Evolutionary conservation across 2,888 invertebrate genomes (phyloP).

Genomic region (Calameuta idolon): DNA sequence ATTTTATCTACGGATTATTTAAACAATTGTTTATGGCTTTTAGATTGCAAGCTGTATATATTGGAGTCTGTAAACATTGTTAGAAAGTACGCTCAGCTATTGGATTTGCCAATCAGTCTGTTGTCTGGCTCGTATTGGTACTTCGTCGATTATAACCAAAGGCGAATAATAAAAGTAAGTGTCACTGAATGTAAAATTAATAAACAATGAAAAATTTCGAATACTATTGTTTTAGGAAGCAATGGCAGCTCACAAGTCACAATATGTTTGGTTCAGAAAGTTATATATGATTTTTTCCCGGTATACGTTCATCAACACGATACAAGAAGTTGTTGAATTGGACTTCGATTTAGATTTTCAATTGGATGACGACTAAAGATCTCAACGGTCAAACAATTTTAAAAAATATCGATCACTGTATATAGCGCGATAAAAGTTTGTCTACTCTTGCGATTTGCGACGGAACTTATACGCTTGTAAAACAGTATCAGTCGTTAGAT

Average conservation of each 20-base stretch:
- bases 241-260: constrained; percentile 90
- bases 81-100: constrained; percentile 85
- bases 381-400: background rate
- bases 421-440: constrained; percentile 10
- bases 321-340: constrained; percentile 79
- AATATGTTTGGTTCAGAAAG: constrained; percentile 94
- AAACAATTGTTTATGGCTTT: constrained; percentile 52
- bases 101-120: constrained; percentile 87
- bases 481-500: background rate
- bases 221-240: constrained; percentile 72
- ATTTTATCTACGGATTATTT: constrained; percentile 16
- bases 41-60: constrained; percentile 86
- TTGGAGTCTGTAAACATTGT: constrained; percentile 87
- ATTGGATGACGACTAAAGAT: constrained; percentile 69
- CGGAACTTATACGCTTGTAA: background rate
- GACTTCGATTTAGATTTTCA: constrained; percentile 84
- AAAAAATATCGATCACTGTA: constrained; percentile 1
- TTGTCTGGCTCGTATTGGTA: constrained; percentile 83
- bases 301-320: constrained; percentile 91
- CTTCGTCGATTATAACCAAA: constrained; percentile 61
- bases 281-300: constrained; percentile 90
- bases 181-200: background rate
- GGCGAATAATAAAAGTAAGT: constrained; percentile 55
- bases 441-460: background rate
- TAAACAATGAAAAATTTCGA: constrained; percentile 1